These are phyloP conservation scores for Danionella dracula DNA, from an alignment of 2,797 vertebrate genomes.

Conservation along the genomic window DNA sequence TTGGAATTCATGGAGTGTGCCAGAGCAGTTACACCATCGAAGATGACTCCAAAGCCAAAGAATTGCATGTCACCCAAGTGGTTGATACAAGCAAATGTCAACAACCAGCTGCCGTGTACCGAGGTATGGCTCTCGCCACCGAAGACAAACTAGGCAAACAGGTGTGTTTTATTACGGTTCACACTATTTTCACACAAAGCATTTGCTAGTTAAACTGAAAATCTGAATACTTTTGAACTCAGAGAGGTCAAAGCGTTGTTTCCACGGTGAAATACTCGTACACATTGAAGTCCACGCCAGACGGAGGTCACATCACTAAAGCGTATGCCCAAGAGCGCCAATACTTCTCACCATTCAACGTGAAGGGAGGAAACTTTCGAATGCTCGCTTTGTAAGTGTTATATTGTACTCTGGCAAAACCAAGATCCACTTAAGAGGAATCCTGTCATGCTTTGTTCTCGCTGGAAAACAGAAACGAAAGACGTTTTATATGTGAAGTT, in stretches of 20 bases:
- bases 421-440: too few relatives aligned
- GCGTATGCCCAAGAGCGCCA: conserved; percentile 67
- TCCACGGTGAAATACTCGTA: conserved; percentile 67
- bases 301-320: conserved; percentile 68
- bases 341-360: conserved; percentile 72
- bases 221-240: conserved; percentile 5
- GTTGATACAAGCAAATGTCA: conserved; percentile 73
- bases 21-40: conserved; percentile 70
- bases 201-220: not conserved
- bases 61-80: conserved; percentile 63
- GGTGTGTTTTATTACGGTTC: conserved; percentile 61
- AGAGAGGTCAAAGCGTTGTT: conserved; percentile 70
- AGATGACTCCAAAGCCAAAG: conserved; percentile 55
- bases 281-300: conserved; percentile 65
- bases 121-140: conserved; percentile 66
- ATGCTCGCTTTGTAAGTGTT: conserved; percentile 65
- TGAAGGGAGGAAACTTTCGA: conserved; percentile 68
- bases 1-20: conserved; percentile 75
- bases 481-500: too few relatives aligned
- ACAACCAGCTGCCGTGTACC: conserved; percentile 62
- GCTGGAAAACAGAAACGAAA: too few relatives aligned
- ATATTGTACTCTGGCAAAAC: not conserved
- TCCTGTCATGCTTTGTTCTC: too few relatives aligned
- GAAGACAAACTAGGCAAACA: conserved; percentile 58
- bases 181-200: not conserved